A percentile compares a stretch with the other conserved stretches of the same genome.
Evolutionary conservation across 2,113 vertebrate genomes (phyloP).

Genomic region (Buteo buteo): DNA sequence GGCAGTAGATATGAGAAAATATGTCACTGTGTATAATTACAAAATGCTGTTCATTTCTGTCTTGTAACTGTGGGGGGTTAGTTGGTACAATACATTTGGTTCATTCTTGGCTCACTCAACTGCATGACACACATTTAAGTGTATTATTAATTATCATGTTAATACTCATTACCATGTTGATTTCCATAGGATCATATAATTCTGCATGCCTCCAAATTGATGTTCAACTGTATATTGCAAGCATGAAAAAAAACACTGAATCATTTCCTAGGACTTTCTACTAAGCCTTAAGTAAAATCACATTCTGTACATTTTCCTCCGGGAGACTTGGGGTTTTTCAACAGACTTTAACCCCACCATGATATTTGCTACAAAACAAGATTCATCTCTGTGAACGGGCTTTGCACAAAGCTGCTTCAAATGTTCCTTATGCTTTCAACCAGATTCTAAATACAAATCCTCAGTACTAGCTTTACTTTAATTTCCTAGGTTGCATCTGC

Average conservation of each 20-base stretch:
- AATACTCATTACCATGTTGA: slow-evolving; percentile 32
- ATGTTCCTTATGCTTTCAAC: slow-evolving; percentile 5
- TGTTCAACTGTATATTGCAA: neutral
- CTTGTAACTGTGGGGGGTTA: slow-evolving; percentile 19
- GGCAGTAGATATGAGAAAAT: slow-evolving; percentile 60
- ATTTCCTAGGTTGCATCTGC: slow-evolving; percentile 58
- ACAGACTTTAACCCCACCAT: neutral
- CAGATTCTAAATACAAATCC: slow-evolving; percentile 35
- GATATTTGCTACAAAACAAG: neutral
- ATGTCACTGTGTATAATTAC: slow-evolving; percentile 57
- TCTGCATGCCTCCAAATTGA: neutral
- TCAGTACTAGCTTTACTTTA: slow-evolving; percentile 44
- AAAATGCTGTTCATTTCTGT: slow-evolving; percentile 58
- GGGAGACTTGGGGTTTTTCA: neutral
- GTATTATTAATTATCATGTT: slow-evolving; percentile 54
- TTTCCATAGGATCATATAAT: slow-evolving; percentile 20
- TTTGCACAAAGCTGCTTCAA: slow-evolving; percentile 29
- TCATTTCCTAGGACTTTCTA: neutral
- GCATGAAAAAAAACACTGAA: neutral
- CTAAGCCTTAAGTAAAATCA: neutral
- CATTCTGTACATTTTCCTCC: neutral
- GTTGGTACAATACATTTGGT: slow-evolving; percentile 22
- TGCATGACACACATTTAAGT: slow-evolving; percentile 25
- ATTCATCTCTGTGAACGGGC: neutral
- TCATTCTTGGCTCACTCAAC: slow-evolving; percentile 37